Conservation (phyloP, 2,797 vertebrate genomes). For the Clarias pachynema region DNA sequence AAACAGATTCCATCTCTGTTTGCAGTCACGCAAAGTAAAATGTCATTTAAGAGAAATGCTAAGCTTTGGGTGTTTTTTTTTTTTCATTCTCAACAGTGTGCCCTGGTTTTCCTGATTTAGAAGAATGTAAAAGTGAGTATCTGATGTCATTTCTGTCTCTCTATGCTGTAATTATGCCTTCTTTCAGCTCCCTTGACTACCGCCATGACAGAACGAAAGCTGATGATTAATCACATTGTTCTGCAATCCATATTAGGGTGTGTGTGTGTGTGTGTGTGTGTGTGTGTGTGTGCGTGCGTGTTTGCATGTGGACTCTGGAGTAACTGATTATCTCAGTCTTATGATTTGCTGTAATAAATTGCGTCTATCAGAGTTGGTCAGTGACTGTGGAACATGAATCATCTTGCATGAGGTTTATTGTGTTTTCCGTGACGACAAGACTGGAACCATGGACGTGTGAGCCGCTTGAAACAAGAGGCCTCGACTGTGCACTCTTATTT, state of each 20-base stretch:
- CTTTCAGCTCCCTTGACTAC: background rate
- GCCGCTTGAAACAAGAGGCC: background rate
- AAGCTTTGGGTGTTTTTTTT: background rate
- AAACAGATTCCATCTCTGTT: background rate
- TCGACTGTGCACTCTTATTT: background rate
- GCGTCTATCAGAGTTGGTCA: background rate
- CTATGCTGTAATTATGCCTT: background rate
- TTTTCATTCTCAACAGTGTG: slow-evolving; percentile 15
- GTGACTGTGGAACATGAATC: background rate
- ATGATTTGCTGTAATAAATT: background rate
- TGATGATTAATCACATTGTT: background rate
- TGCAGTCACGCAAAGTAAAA: background rate
- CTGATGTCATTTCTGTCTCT: background rate
- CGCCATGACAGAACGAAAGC: background rate
- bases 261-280: background rate
- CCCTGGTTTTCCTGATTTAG: background rate
- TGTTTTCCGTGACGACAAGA: background rate
- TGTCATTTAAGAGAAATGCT: background rate
- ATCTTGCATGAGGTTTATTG: background rate
- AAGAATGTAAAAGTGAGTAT: slow-evolving; percentile 42
- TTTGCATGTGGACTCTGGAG: background rate
- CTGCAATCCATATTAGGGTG: background rate
- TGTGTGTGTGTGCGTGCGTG: background rate
- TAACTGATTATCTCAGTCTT: background rate
- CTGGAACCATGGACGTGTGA: background rate